Conservation (phyloP, 1,140 invertebrate species). For the Drosophila albomicans region DNA sequence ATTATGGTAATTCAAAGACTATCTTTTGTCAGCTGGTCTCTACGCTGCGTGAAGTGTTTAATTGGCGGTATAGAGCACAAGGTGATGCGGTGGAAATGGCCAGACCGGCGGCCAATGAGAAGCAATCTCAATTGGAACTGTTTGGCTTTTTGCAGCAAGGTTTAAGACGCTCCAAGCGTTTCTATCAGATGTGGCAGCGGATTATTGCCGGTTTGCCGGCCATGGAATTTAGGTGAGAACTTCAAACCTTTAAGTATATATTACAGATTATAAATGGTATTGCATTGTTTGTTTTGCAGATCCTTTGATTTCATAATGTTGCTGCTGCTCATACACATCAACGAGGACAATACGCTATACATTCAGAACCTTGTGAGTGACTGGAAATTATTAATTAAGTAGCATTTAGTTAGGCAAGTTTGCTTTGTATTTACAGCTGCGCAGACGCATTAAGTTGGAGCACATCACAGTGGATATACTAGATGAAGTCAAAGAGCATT, state of each 20-base stretch:
- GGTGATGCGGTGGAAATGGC: background rate
- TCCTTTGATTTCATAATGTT: conserved; percentile 85
- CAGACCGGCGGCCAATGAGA: conserved; percentile 32
- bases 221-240: conserved; percentile 52
- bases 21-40: conserved; percentile 55
- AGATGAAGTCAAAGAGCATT: conserved; percentile 79
- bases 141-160: conserved; percentile 70
- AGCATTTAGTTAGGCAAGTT: background rate
- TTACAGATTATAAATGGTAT: too few relatives aligned
- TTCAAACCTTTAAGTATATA: background rate
- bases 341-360: conserved; percentile 78
- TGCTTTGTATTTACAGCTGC: conserved; percentile 49
- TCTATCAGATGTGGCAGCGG: conserved; percentile 77
- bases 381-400: background rate
- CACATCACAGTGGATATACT: conserved; percentile 83
- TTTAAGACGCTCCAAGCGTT: conserved; percentile 69
- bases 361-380: conserved; percentile 84
- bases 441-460: conserved; percentile 80
- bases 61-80: conserved; percentile 45
- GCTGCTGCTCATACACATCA: conserved; percentile 82
- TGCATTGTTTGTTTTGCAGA: conserved; percentile 48
- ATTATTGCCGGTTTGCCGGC: conserved; percentile 50
- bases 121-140: conserved; percentile 66
- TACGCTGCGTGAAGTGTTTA: conserved; percentile 71
- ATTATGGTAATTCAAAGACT: background rate